Conservation (phyloP, 1,140 invertebrate species). For the Holcopasites calliopsidis region DNA sequence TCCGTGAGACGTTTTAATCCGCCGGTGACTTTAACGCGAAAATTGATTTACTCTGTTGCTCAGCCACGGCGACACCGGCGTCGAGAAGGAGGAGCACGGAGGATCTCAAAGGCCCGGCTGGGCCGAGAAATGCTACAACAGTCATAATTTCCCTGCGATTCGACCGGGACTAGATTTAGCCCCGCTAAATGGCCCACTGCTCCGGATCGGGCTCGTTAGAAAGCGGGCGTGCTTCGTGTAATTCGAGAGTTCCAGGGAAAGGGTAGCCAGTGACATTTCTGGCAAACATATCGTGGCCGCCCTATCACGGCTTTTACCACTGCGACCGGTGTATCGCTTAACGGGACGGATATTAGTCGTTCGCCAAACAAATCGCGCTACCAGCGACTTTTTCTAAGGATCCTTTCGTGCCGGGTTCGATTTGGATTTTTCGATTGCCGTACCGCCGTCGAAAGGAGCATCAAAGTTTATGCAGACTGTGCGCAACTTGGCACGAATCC, state of each 20-base stretch:
- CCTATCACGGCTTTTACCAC: conserved; percentile 21
- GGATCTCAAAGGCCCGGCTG: too few relatives aligned
- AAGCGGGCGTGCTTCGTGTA: conserved; percentile 24
- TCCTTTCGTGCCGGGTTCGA: conserved; percentile 3
- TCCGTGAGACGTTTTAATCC: conserved; percentile 23
- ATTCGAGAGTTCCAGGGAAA: conserved; percentile 54
- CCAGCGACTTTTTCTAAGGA: conserved; percentile 49
- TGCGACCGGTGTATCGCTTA: conserved; percentile 35
- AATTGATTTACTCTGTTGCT: conserved; percentile 36
- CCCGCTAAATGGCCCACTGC: background rate
- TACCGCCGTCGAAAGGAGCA: background rate
- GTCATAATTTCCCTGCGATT: too few relatives aligned
- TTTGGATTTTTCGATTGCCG: too few relatives aligned
- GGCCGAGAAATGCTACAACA: background rate
- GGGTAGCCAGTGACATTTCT: conserved; percentile 67
- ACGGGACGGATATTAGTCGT: conserved; percentile 23
- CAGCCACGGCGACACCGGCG: too few relatives aligned
- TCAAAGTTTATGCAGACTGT: background rate
- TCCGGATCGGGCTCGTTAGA: background rate
- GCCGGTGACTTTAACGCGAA: conserved; percentile 1
- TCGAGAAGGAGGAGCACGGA: too few relatives aligned
- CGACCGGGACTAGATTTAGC: background rate
- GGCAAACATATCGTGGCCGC: conserved; percentile 58
- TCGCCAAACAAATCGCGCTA: conserved; percentile 48
- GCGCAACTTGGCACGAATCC: background rate